Base-by-base conservation (phyloP, 2,888 invertebrate genomes). In the Parnassius apollo region DNA sequence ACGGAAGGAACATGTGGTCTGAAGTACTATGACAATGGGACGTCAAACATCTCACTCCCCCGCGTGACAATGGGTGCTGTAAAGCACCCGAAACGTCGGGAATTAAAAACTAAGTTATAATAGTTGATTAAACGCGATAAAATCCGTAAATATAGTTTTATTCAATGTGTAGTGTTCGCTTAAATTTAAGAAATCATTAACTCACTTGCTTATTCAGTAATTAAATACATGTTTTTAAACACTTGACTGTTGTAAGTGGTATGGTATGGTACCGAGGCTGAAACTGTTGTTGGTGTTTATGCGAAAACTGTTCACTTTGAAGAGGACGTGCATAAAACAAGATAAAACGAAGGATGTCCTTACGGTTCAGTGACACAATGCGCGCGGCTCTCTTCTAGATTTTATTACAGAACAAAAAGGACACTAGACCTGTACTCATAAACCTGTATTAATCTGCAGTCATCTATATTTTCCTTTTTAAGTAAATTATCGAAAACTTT, bases 341-440 rank as follows among this genome's bases (percentile, higher is more conserved):
- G 62, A 63, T 63, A 63, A 63, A 55, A 63, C 44, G 55, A 63
- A 63, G 62, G 62, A 51, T 59, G 62, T 54, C 62, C 62, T 63
- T 59, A 59, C 46, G 50, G 62, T 63, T 59, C 62, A 63, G 59
- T 63, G 62, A 63, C 62, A 63, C 59, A 63, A 59, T 63, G 59
- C 62, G 62, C 54, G 52, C 50, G 45, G 50, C 58, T 22, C 62
- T 50, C n/a, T 25, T 50, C 61, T 50, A 22, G 22, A 53, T 54
- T 54, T 53, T 48, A 18, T 59, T 51, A 49, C 52, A 51, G 18
- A n/a, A 18, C 58, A 50, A 62, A 59, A 62, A 59, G 44, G 44
- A 54, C 44, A 18, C 58, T 42, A 44, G 55, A 55, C 35, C 25
- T 51, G 13, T 10, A 61, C 55, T 55, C 50, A 18, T 52, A 58